Evolutionary conservation across 2,888 invertebrate species (phyloP).

Genomic region (Octonoba sinensis): DNA sequence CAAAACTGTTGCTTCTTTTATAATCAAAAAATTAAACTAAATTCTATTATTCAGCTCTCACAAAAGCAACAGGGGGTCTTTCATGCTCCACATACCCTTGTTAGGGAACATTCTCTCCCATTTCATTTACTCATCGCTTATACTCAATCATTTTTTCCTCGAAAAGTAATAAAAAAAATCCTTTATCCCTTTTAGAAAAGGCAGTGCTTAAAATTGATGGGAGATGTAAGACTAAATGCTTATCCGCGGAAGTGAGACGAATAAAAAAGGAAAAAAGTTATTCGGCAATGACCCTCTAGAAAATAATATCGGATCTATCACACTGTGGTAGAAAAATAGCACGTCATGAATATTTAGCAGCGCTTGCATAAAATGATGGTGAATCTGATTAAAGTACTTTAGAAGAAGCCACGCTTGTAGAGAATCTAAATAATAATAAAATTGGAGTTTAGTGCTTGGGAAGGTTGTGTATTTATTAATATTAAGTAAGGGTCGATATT

Average conservation of each 20-base stretch:
- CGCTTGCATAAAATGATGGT: constrained; percentile 36
- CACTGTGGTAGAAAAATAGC: constrained; percentile 33
- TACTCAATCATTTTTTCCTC: constrained; percentile 1
- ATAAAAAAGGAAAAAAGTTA: constrained; percentile 9
- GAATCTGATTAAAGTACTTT: constrained; percentile 39
- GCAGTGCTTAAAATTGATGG: constrained; percentile 33
- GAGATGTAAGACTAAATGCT: constrained; percentile 40
- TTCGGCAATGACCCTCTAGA: constrained; percentile 36
- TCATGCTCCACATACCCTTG: no score
- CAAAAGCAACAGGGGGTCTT: no score
- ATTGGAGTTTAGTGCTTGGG: constrained; percentile 47
- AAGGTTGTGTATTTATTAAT: constrained; percentile 21
- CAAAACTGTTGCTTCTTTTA: no score
- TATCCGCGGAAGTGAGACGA: constrained; percentile 17
- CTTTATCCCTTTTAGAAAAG: constrained; percentile 7
- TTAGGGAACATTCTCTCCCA: no score
- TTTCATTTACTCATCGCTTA: not conserved
- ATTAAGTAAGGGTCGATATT: constrained; percentile 19
- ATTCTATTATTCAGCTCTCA: no score
- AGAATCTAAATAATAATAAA: constrained; percentile 42
- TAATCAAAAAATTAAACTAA: no score
- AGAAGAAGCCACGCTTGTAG: no score
- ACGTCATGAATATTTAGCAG: constrained; percentile 57
- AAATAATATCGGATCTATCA: constrained; percentile 53
- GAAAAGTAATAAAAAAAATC: not conserved